phyloP scores from a whole-genome alignment of 1,140 invertebrate species.

The Saccostrea glomerata region DNA sequence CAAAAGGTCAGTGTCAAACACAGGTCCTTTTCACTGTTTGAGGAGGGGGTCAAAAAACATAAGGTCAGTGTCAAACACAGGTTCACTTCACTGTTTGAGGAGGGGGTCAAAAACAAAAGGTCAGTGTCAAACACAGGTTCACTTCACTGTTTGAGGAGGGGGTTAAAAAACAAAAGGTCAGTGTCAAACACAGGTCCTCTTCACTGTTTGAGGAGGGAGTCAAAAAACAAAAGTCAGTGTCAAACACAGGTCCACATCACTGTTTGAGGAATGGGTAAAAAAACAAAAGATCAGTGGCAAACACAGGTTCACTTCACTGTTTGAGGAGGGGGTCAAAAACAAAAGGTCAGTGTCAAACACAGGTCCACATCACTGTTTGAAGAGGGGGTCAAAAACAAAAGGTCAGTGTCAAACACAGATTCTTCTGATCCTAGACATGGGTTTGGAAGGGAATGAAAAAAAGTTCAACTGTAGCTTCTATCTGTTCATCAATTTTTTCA shows the following conservation, averaged over 20 bases:
- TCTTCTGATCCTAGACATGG: too few relatives aligned
- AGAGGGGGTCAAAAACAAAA: too few relatives aligned
- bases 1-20: conserved; percentile 51
- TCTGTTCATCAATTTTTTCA: too few relatives aligned
- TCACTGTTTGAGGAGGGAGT: conserved; percentile 57
- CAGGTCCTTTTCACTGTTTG: conserved; percentile 41
- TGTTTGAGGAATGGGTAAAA: too few relatives aligned
- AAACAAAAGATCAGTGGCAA: conserved; percentile 29
- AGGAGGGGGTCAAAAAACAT: conserved; percentile 53
- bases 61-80: conserved; percentile 45
- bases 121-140: not conserved
- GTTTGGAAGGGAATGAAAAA: too few relatives aligned
- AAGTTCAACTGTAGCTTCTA: too few relatives aligned
- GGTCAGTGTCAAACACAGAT: too few relatives aligned
- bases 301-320: conserved; percentile 32
- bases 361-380: conserved; percentile 44
- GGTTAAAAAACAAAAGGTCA: too few relatives aligned
- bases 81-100: conserved; percentile 48
- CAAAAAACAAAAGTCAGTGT: too few relatives aligned
- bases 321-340: too few relatives aligned
- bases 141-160: conserved; percentile 54
- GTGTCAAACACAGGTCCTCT: not conserved
- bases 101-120: conserved; percentile 56
- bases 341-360: too few relatives aligned
- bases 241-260: not conserved